Evolutionary conservation across 2,888 invertebrate species (phyloP).

Genomic region (Pecten maximus): DNA sequence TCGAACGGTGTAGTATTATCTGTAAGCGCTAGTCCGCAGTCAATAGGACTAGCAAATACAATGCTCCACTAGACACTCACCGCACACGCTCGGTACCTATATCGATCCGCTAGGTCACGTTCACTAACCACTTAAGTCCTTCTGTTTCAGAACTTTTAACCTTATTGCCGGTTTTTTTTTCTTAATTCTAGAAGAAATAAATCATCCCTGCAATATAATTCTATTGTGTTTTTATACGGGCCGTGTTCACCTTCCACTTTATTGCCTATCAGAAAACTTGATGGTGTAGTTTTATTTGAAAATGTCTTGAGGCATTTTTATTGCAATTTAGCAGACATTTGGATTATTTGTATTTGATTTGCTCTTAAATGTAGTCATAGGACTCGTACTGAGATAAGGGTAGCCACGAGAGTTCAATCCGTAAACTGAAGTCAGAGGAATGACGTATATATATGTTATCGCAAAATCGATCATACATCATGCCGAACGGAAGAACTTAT

Average conservation of each 20-base stretch:
- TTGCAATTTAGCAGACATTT: background rate
- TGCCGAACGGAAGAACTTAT: background rate
- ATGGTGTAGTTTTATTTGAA: background rate
- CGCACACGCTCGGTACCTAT: slow-evolving; percentile 7
- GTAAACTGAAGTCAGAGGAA: background rate
- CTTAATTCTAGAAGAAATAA: background rate
- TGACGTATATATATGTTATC: background rate
- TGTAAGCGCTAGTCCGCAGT: background rate
- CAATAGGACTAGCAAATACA: background rate
- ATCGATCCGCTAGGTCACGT: background rate
- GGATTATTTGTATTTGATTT: background rate
- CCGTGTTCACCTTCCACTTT: background rate
- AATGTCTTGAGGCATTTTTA: background rate
- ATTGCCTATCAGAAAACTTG: background rate
- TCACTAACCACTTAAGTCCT: background rate
- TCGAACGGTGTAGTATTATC: background rate
- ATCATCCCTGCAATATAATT: background rate
- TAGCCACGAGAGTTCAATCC: background rate
- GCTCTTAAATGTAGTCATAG: background rate
- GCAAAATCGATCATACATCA: background rate
- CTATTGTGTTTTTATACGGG: background rate
- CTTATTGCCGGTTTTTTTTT: background rate
- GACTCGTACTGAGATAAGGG: background rate
- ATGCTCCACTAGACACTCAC: background rate
- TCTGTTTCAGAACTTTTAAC: slow-evolving; percentile 14